phyloP scores from a whole-genome alignment of 1,140 invertebrate genomes.

The Dreissena rostriformis region DNA sequence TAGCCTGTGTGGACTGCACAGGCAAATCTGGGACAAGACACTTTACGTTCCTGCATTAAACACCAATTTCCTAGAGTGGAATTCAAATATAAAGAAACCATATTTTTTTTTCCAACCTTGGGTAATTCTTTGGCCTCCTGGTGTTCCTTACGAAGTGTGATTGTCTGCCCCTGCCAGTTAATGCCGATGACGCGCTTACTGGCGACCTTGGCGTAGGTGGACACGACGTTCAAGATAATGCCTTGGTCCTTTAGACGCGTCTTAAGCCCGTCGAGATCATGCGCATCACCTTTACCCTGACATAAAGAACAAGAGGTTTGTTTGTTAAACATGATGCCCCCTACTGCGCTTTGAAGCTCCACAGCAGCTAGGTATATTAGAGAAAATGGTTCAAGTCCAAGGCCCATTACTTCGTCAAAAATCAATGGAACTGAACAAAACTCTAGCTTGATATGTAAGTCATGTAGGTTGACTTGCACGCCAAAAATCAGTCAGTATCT shows the following conservation, averaged over 20 bases:
- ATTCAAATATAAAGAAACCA: not conserved
- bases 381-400: too few species aligned
- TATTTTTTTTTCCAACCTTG: slow-evolving; percentile 10
- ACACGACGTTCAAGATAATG: slow-evolving; percentile 20
- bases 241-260: not conserved
- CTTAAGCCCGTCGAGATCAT: not conserved
- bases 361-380: too few species aligned
- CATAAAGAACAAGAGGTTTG: too few species aligned
- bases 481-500: too few species aligned
- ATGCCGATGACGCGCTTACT: slow-evolving; percentile 16
- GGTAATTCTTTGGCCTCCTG: slow-evolving; percentile 11
- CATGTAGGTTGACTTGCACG: too few species aligned
- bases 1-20: too few species aligned
- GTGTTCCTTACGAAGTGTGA: not conserved
- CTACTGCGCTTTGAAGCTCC: too few species aligned
- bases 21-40: not conserved
- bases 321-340: too few species aligned
- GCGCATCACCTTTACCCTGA: slow-evolving; percentile 5
- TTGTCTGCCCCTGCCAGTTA: not conserved
- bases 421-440: too few species aligned
- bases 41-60: not conserved
- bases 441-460: too few species aligned
- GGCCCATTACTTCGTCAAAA: too few species aligned
- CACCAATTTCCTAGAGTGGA: too few species aligned
- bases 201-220: slow-evolving; percentile 8